Conservation (phyloP, 2,888 invertebrate species). For the Microctonus hyperodae region DNA sequence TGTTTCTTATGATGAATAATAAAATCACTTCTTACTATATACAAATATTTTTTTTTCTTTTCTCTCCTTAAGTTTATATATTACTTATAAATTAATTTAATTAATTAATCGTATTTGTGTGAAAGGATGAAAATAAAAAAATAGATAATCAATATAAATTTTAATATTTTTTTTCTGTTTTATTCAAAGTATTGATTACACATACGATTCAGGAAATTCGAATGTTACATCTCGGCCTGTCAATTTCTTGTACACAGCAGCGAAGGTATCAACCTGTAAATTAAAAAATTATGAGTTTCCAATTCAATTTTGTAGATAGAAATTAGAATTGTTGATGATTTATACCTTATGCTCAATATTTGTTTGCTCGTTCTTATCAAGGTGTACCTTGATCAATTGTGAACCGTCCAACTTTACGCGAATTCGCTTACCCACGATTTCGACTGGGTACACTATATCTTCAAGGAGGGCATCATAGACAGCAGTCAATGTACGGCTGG, state of each 20-base stretch:
- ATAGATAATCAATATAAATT: slow-evolving; percentile 1
- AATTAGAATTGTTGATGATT: no score
- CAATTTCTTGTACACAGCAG: slow-evolving; percentile 97
- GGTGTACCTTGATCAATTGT: slow-evolving; percentile 95
- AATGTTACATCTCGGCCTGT: slow-evolving; percentile 99
- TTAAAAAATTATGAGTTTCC: neutral
- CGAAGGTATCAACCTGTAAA: slow-evolving; percentile 94
- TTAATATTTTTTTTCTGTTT: slow-evolving; percentile 34
- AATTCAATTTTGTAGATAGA: no score
- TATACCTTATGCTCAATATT: slow-evolving; percentile 98
- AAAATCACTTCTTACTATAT: neutral
- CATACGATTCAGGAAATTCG: slow-evolving; percentile 98
- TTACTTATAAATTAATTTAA: neutral
- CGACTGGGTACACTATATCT: slow-evolving; percentile 98
- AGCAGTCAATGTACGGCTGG: slow-evolving; percentile 89
- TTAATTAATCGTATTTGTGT: neutral
- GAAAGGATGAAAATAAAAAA: neutral
- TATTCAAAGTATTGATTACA: slow-evolving; percentile 68
- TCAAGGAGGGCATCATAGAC: slow-evolving; percentile 98
- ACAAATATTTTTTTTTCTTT: neutral
- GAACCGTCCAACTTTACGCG: slow-evolving; percentile 96
- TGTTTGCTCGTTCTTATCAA: slow-evolving; percentile 98
- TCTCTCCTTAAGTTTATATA: neutral
- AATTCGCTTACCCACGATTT: slow-evolving; percentile 98
- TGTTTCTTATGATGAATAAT: slow-evolving; percentile 12